Base-by-base conservation (phyloP, 2,113 vertebrate genomes). In the Orycteropus afer region DNA sequence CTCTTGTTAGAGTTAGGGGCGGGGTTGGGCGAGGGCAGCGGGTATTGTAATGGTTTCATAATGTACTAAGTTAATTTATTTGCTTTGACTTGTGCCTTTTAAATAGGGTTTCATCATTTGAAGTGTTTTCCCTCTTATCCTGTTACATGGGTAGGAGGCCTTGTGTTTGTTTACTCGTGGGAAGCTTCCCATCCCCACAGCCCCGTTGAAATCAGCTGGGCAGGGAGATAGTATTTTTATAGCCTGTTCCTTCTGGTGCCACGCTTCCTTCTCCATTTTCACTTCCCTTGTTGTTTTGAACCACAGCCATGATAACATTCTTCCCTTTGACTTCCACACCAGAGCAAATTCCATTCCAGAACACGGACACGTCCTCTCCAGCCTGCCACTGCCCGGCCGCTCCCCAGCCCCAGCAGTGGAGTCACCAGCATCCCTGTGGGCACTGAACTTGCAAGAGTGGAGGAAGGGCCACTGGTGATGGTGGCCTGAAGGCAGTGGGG, bases 101-200 rank as follows among this genome's bases (percentile, higher is more conserved):
- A 96, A 98, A 86, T 73, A 69, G 91, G 91, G 97, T 97, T 97
- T 97, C 98, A 97, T 97, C 94, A 96, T 89, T 63, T 94, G 97
- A 95, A 97, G 95, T 98, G 98, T 98, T 98, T 98, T 97, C 98
- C 98, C 97, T 97, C 96, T 98, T 92, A 93, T 95, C 96, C 91
- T 71, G 89, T 96, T 97, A 80, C 93, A 94, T 29, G 85, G 97
- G 89, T 37, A 94, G 92, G 96, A 29, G 93, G 94, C 55, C 95
- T 89, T 92, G 94, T 97, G 42, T 78, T 81, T 91, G 82, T 96
- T 95, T 80, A 67, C 77, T 45, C 4, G 1, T 3, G 86, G 93
- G 89, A 37, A 10, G 63, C 53, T 49, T 80, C 84, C 71, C 49
- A 4, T 51, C 86, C 89, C 94, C 85, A 2, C 4, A 78, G 86